Conservation (phyloP, 2,797 vertebrate species). For the Acropternis orthonyx region DNA sequence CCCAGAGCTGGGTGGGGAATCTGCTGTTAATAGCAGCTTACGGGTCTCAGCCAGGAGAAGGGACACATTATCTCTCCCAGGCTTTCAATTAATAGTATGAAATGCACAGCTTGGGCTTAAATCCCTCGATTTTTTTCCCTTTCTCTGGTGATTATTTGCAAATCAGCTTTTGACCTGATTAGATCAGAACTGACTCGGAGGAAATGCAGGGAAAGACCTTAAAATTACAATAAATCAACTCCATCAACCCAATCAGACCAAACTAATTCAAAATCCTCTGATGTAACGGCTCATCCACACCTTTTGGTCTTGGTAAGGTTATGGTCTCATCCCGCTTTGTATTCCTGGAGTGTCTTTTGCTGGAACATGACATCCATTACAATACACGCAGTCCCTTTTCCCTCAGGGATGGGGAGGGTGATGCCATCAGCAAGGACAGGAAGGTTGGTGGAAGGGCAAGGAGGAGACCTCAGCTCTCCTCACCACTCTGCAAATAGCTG, state of each 20-base stretch:
- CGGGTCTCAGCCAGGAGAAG: background rate
- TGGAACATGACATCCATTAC: background rate
- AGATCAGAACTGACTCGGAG: slow-evolving; percentile 29
- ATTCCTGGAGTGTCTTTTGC: background rate
- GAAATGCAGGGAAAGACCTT: background rate
- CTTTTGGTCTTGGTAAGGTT: background rate
- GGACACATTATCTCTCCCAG: slow-evolving; percentile 24
- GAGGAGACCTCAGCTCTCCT: background rate
- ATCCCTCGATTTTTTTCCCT: background rate
- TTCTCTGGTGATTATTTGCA: slow-evolving; percentile 61
- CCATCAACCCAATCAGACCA: background rate
- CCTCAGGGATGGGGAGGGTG: rapidly evolving
- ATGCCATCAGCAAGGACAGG: rapidly evolving
- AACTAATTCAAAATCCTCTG: background rate
- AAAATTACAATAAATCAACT: background rate
- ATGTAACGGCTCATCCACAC: rapidly evolving
- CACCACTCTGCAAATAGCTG: background rate
- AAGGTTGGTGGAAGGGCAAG: background rate
- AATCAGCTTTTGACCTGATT: slow-evolving; percentile 76
- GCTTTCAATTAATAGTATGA: slow-evolving; percentile 71
- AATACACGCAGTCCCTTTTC: background rate
- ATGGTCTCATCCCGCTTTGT: background rate
- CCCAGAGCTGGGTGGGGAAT: background rate
- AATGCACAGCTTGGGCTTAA: slow-evolving; percentile 56
- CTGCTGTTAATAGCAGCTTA: slow-evolving; percentile 46